Evolutionary conservation across 2,797 vertebrate genomes (phyloP).

Genomic region (Pyrocephalus nanus): DNA sequence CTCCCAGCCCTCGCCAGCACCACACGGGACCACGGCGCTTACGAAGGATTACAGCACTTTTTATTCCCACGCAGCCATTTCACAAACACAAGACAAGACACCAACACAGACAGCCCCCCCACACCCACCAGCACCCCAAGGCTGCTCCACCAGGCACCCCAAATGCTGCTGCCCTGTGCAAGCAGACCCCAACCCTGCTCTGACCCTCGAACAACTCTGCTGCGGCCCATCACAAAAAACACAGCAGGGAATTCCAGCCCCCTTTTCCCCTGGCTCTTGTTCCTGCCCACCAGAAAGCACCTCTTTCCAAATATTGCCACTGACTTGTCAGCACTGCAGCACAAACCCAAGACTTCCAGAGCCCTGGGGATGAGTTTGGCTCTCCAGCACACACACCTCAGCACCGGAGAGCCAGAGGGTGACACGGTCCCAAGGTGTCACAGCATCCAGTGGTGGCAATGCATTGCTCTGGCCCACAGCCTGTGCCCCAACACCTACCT

Average conservation of each 20-base stretch:
- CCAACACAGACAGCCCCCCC: neutral
- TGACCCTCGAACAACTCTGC: neutral
- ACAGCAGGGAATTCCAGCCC: neutral
- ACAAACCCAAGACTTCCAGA: neutral
- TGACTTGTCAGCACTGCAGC: neutral
- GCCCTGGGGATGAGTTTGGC: accelerated
- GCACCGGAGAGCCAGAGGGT: accelerated
- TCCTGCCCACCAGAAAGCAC: neutral
- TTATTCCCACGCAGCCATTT: constrained; percentile 58
- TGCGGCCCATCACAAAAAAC: accelerated
- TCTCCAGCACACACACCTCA: neutral
- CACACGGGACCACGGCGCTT: neutral
- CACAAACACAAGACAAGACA: constrained; percentile 42
- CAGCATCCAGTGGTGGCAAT: accelerated
- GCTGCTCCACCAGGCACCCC: neutral
- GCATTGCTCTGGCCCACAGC: accelerated
- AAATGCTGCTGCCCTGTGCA: accelerated
- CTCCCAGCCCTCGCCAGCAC: accelerated
- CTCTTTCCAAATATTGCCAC: neutral
- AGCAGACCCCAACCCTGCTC: accelerated
- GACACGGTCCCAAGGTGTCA: accelerated
- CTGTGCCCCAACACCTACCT: neutral
- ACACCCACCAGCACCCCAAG: neutral
- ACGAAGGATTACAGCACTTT: constrained; percentile 39
- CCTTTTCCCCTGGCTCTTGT: accelerated